Percentiles rank a stretch among this genome's conserved stretches.
phyloP scores from a whole-genome alignment of 2,113 vertebrate species.

The Herpetotheres cachinnans region DNA sequence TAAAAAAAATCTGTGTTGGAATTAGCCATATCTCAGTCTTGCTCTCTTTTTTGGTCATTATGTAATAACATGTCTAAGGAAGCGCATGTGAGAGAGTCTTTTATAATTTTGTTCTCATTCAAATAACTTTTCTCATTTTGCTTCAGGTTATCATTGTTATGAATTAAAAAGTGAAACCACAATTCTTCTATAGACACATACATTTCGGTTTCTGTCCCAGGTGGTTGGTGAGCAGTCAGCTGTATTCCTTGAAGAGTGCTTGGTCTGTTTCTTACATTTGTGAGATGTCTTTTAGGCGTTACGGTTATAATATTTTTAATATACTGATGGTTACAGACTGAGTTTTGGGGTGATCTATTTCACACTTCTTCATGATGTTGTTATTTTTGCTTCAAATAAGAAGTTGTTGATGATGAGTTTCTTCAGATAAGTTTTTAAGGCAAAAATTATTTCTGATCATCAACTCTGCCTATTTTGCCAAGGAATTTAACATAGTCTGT shows the following conservation, averaged over 20 bases:
- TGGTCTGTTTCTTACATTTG: not conserved
- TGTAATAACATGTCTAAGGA: not conserved
- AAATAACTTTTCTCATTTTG: not conserved
- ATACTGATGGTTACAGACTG: not conserved
- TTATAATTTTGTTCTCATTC: not conserved
- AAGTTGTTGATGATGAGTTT: not conserved
- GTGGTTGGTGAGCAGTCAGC: not conserved
- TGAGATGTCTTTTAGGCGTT: not conserved
- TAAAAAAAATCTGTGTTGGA: not conserved
- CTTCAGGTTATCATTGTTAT: not conserved
- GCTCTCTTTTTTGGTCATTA: not conserved
- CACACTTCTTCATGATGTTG: not conserved
- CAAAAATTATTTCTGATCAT: not conserved
- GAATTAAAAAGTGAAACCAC: not conserved
- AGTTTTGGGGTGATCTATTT: not conserved
- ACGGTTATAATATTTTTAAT: not conserved
- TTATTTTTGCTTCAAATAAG: not conserved
- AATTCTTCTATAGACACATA: not conserved
- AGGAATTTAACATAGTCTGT: not conserved
- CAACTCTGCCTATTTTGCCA: not conserved
- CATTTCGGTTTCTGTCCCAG: rapidly evolving
- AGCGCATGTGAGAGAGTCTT: not conserved
- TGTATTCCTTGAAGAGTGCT: not conserved
- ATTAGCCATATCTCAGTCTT: not conserved
- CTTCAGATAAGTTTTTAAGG: not conserved